Evolutionary conservation across 2,888 invertebrate genomes (phyloP).

Genomic region (Drosophila mayaguana): DNA sequence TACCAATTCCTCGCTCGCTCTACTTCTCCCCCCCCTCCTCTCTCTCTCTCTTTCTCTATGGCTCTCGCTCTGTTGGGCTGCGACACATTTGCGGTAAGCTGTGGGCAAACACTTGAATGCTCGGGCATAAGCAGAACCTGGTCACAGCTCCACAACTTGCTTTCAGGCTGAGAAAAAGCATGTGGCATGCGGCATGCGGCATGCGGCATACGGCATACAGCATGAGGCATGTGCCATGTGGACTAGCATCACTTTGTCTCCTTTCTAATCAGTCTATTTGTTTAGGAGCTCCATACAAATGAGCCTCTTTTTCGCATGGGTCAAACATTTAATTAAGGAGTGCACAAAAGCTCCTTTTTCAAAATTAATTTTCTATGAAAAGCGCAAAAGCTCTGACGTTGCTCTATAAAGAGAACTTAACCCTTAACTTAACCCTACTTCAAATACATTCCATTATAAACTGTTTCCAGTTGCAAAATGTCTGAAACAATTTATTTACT

Average conservation of each 20-base stretch:
- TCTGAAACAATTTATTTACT: slow-evolving; percentile 4
- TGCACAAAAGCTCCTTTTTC: slow-evolving; percentile 1
- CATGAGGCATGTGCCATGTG: slow-evolving; percentile 7
- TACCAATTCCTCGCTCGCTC: slow-evolving; percentile 29
- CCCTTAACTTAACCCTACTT: background rate
- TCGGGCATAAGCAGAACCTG: background rate
- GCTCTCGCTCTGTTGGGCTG: slow-evolving; percentile 1
- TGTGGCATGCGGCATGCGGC: slow-evolving; percentile 2
- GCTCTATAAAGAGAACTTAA: no score
- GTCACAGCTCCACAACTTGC: background rate
- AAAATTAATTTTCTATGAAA: slow-evolving; percentile 15
- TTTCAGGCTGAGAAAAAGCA: slow-evolving; percentile 8
- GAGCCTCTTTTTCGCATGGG: slow-evolving; percentile 12
- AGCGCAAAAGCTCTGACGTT: background rate
- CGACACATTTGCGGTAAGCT: slow-evolving; percentile 67
- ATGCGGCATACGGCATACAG: background rate
- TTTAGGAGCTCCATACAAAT: slow-evolving; percentile 55
- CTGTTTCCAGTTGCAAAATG: background rate
- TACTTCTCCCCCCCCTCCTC: no score
- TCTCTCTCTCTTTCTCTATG: background rate
- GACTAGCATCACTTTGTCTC: slow-evolving; percentile 29
- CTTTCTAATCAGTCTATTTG: slow-evolving; percentile 76
- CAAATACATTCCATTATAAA: background rate
- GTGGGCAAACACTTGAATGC: slow-evolving; percentile 61
- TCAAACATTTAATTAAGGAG: slow-evolving; percentile 48